phyloP scores from a whole-genome alignment of 2,113 vertebrate genomes.

The Tretioscincus oriximinensis region DNA sequence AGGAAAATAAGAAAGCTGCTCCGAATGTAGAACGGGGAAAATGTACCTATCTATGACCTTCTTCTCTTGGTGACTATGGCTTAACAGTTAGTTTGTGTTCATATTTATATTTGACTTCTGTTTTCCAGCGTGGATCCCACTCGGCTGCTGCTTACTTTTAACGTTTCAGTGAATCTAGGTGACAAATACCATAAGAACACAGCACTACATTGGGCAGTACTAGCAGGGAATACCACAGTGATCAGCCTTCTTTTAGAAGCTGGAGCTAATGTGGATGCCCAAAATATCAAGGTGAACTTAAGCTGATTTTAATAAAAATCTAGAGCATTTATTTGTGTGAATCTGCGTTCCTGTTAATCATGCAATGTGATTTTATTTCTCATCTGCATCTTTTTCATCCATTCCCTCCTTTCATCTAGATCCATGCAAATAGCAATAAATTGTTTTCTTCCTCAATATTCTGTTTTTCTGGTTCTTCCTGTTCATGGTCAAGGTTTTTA shows the following conservation, averaged over 20 bases:
- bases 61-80: too few species aligned
- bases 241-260: conserved; percentile 96
- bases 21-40: too few species aligned
- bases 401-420: not conserved
- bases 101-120: conserved; percentile 65
- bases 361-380: not conserved
- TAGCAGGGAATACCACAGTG: conserved; percentile 98
- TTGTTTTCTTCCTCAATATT: not conserved
- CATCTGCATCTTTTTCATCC: not conserved
- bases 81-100: conserved; percentile 1
- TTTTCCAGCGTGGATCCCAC: conserved; percentile 94
- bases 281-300: conserved; percentile 92
- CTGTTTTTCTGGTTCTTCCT: not conserved
- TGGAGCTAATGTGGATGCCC: conserved; percentile 93
- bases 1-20: too few species aligned
- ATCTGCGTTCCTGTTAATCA: not conserved
- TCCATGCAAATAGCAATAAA: not conserved
- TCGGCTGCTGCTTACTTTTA: conserved; percentile 95
- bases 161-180: conserved; percentile 96
- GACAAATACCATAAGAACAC: conserved; percentile 99
- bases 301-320: not conserved
- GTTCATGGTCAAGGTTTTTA: not conserved
- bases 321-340: not conserved
- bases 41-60: too few species aligned
- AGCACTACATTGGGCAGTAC: conserved; percentile 95